Evolutionary conservation across 2,888 invertebrate genomes (phyloP), one percentile per base, ranked within the genome.

Genomic region (Stegana nigrithorax): DNA sequence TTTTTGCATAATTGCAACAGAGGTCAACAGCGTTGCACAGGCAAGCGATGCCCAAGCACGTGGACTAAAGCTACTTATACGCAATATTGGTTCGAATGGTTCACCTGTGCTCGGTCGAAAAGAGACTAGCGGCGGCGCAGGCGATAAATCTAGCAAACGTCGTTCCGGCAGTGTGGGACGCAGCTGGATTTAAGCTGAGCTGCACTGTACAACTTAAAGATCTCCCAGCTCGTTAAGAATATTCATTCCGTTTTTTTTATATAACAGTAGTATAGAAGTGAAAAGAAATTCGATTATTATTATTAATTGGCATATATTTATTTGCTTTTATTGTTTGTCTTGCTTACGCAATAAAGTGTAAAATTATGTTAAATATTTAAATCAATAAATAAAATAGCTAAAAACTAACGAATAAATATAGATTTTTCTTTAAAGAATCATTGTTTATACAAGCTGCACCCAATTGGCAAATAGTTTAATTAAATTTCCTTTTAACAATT

Each of bases 1-100:
- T 85, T 96, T 96, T 87, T 95, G 93, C 81, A 93, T 94, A 21
- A 93, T 95, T 67, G 94, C 96, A 8, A 91, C 93, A 79, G 95
- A 91, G 81, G 90, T 89, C 21, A 83, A 82, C 62, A 83, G 75
- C 62, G 72, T 84, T 6, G 71, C 80, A 5, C 83, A 84, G 58
- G 83, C 82, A 21, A 83, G 82, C 27, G 86, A 88, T 36, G 84
- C 88, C 4, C 93, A 93, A 84, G 91, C 92, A 0, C 91, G 92
- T 75, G 93, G 93, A 0, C 87, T 95, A 17, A 91, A 93, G 69
- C 91, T 90, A 74, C 87, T 95, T 0, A 91, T 95, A 66, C 88
- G 93, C 55, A 95, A 94, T 78, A 94, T 95, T 87, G 92, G 94
- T 4, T 89, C 89, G 4, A 88, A 89, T 45, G 91, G 92, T 8